Conservation (phyloP, 92 coral and sea anemone genomes). For the Plumapathes pennacea region DNA sequence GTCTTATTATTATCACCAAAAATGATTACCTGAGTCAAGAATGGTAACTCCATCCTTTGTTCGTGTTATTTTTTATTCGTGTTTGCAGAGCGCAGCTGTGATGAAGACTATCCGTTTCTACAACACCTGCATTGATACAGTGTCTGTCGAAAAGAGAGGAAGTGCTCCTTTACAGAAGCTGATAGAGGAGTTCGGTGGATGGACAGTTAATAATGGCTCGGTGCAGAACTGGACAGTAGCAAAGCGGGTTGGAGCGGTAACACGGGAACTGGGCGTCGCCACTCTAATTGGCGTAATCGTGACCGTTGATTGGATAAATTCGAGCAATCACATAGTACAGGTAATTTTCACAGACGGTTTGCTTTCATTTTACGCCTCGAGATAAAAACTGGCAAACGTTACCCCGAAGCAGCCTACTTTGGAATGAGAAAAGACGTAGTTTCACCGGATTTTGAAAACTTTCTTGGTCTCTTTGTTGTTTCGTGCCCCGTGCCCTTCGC, state of each 20-base stretch:
- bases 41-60: too few species aligned
- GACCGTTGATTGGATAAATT: conserved; percentile 6
- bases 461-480: too few species aligned
- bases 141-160: conserved; percentile 15
- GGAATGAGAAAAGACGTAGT: too few species aligned
- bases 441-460: too few species aligned
- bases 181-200: conserved; percentile 28
- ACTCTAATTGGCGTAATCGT: conserved; percentile 19
- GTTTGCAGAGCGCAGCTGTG: conserved; percentile 32
- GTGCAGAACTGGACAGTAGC: not conserved
- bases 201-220: conserved; percentile 15
- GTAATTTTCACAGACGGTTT: too few species aligned
- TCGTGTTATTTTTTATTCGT: too few species aligned
- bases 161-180: conserved; percentile 13
- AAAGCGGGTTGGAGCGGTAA: conserved; percentile 11
- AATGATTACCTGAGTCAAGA: too few species aligned
- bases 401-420: too few species aligned
- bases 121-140: conserved; percentile 24
- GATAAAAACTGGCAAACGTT: too few species aligned
- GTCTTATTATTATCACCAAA: too few species aligned
- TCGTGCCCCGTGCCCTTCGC: too few species aligned
- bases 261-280: conserved; percentile 2
- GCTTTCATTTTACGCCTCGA: too few species aligned
- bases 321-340: conserved; percentile 7
- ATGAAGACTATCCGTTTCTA: conserved; percentile 29